These are phyloP conservation scores for Pyrrhia umbra DNA, from an alignment of 2,888 invertebrate species.

Conservation along the genomic window DNA sequence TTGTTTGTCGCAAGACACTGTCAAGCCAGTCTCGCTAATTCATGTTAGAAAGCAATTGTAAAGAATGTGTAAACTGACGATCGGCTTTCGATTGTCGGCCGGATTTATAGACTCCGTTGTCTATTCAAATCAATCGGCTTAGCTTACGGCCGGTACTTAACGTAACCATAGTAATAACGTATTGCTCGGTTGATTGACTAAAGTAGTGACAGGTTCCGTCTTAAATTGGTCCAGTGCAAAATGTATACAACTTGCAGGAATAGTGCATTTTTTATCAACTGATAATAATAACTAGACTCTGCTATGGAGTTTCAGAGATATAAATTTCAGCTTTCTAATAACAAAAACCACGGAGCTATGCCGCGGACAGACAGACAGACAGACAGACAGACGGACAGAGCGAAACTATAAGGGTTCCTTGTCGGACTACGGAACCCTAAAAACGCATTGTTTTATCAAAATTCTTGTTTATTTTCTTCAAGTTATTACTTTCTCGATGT, in stretches of 20 bases:
- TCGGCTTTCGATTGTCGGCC: constrained; percentile 77
- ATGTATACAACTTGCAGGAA: too few relatives aligned
- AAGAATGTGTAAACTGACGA: constrained; percentile 81
- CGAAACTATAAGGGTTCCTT: too few relatives aligned
- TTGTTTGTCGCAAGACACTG: constrained; percentile 46
- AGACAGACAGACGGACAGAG: too few relatives aligned
- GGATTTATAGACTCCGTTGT: constrained; percentile 62
- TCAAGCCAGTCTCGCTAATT: constrained; percentile 71
- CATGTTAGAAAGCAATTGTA: constrained; percentile 82
- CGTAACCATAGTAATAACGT: constrained; percentile 1
- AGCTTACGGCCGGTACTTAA: constrained; percentile 29
- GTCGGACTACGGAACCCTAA: too few relatives aligned
- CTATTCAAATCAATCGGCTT: constrained; percentile 65
- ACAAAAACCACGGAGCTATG: too few relatives aligned
- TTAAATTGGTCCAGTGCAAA: too few relatives aligned
- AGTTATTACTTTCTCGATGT: constrained; percentile 62
- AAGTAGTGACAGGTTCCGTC: not conserved
- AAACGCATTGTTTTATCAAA: not conserved
- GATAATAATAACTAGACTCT: too few relatives aligned
- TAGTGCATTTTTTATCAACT: too few relatives aligned
- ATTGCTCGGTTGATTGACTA: too few relatives aligned
- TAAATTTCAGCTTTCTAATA: too few relatives aligned
- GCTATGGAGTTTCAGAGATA: too few relatives aligned
- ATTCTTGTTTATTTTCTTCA: constrained; percentile 11
- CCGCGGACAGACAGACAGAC: too few relatives aligned